Conservation (phyloP, 2,888 invertebrate genomes). For the Drosophila anomelani region DNA sequence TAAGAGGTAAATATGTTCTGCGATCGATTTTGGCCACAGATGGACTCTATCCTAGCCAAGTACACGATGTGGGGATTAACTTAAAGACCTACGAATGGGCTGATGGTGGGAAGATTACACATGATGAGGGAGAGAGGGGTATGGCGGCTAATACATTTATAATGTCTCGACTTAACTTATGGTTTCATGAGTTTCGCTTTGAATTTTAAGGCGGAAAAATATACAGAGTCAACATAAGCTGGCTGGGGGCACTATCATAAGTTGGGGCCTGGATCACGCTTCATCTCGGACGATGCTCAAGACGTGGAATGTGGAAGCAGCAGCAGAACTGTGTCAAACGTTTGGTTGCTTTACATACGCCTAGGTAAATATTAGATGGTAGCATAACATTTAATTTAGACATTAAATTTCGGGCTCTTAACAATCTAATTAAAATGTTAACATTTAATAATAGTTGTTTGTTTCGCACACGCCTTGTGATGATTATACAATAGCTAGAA, state of each 20-base stretch:
- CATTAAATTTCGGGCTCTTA: constrained; percentile 62
- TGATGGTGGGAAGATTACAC: constrained; percentile 32
- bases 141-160: constrained; percentile 38
- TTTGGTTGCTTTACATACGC: constrained; percentile 30
- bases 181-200: constrained; percentile 14
- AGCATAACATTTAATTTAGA: constrained; percentile 71
- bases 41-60: constrained; percentile 57
- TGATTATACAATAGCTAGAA: constrained; percentile 50
- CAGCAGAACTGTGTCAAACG: constrained; percentile 30
- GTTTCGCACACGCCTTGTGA: constrained; percentile 45
- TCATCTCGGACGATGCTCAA: constrained; percentile 12
- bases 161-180: constrained; percentile 36
- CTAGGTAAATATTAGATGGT: constrained; percentile 28
- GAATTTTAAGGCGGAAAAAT: constrained; percentile 17
- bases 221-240: constrained; percentile 19
- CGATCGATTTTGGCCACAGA: constrained; percentile 68
- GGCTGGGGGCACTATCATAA: constrained; percentile 12
- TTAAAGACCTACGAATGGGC: constrained; percentile 23
- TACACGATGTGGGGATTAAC: constrained; percentile 21
- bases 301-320: constrained; percentile 39
- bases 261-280: constrained; percentile 20
- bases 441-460: constrained; percentile 61
- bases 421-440: constrained; percentile 73
- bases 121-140: background rate
- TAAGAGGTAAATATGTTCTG: constrained; percentile 75